phyloP scores from a whole-genome alignment of 1,140 invertebrate species.

The Ptiloglossa arizonensis region DNA sequence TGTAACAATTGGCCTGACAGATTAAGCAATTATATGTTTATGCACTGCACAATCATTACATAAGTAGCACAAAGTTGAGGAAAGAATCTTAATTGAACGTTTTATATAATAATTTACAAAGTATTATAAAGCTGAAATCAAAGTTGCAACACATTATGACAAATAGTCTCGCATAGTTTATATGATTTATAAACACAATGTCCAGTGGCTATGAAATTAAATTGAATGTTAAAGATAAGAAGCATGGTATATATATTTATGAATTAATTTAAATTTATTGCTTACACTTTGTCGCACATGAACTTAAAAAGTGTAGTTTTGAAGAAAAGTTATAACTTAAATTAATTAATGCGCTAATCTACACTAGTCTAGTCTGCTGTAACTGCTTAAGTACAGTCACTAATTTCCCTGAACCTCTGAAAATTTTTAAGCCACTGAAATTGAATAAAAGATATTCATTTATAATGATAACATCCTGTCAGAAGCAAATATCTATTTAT shows the following conservation, averaged over 20 bases:
- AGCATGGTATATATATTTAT: slow-evolving; percentile 20
- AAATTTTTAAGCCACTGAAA: slow-evolving; percentile 27
- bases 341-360: slow-evolving; percentile 31
- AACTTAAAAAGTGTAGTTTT: slow-evolving; percentile 32
- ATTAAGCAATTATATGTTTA: slow-evolving; percentile 43
- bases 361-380: slow-evolving; percentile 27
- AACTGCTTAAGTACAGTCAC: slow-evolving; percentile 38
- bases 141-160: slow-evolving; percentile 19
- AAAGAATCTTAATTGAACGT: slow-evolving; percentile 13
- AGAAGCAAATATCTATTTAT: slow-evolving; percentile 19
- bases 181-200: slow-evolving; percentile 22
- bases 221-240: slow-evolving; percentile 8
- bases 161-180: background rate
- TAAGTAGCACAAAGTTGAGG: slow-evolving; percentile 47
- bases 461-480: background rate
- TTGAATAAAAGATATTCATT: slow-evolving; percentile 38
- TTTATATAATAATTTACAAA: slow-evolving; percentile 24
- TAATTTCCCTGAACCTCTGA: slow-evolving; percentile 63
- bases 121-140: slow-evolving; percentile 19
- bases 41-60: slow-evolving; percentile 52
- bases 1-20: slow-evolving; percentile 44
- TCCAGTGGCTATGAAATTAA: slow-evolving; percentile 27
- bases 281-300: slow-evolving; percentile 25
- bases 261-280: slow-evolving; percentile 29
- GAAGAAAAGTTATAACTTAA: slow-evolving; percentile 31